phyloP scores from a whole-genome alignment of 2,797 vertebrate species.

The Graptemys geographica region DNA sequence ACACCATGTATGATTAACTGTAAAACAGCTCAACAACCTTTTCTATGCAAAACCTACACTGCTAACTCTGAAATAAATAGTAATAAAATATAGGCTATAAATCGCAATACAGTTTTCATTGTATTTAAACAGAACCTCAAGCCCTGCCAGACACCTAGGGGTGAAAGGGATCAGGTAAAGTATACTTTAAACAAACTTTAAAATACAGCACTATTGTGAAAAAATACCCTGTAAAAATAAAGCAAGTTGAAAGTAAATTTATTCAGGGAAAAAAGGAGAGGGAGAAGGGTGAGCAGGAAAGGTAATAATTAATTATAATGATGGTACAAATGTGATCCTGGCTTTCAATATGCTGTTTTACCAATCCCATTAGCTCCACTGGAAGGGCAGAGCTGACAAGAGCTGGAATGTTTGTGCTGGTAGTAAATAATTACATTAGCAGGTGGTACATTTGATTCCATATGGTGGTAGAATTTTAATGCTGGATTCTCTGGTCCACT shows the following conservation, averaged over 20 bases:
- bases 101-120: accelerated
- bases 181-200: accelerated
- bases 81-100: neutral
- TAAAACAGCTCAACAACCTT: neutral
- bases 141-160: neutral
- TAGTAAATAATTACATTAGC: neutral
- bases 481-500: neutral
- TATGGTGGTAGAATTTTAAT: neutral
- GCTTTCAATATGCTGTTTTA: neutral
- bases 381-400: neutral
- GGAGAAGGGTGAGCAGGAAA: neutral
- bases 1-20: neutral
- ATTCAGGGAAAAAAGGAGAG: neutral
- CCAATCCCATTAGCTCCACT: neutral
- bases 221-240: neutral
- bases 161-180: neutral
- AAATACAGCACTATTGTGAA: neutral
- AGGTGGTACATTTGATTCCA: neutral
- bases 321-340: neutral
- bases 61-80: neutral
- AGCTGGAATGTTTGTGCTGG: neutral
- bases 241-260: neutral
- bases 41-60: neutral
- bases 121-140: neutral
- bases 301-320: neutral